These are phyloP conservation scores for Hecatera dysodea DNA, from an alignment of 2,888 invertebrate genomes.

Conservation along the genomic window DNA sequence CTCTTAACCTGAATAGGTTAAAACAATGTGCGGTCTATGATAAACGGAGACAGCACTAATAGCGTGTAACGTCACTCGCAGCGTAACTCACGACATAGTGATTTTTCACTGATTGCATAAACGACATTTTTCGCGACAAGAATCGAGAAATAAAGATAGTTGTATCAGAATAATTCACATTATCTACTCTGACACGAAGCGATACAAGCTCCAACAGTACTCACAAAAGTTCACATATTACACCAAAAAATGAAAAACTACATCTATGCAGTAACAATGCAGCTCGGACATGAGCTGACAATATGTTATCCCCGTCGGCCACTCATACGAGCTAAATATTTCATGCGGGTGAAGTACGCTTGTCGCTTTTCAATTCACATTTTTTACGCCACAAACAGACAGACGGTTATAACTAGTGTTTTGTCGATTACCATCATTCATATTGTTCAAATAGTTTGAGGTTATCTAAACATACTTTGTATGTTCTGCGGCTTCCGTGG, in stretches of 20 bases:
- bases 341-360: conserved; percentile 35
- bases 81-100: too few relatives aligned
- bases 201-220: background rate
- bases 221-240: conserved; percentile 5
- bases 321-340: conserved; percentile 42
- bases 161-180: too few relatives aligned
- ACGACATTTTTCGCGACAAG: too few relatives aligned
- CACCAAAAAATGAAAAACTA: conserved; percentile 9
- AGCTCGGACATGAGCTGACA: conserved; percentile 35
- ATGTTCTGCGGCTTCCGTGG: too few relatives aligned
- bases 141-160: too few relatives aligned
- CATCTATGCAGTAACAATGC: conserved; percentile 41
- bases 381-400: conserved; percentile 22
- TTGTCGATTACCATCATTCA: background rate
- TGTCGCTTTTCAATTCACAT: conserved; percentile 42
- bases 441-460: too few relatives aligned
- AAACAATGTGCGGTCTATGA: too few relatives aligned
- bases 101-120: too few relatives aligned
- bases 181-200: background rate
- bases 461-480: too few relatives aligned
- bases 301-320: conserved; percentile 22
- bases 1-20: too few relatives aligned
- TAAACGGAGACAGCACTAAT: too few relatives aligned
- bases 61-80: too few relatives aligned
- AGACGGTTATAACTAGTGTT: background rate